Percentiles rank a stretch among this genome's conserved stretches.
Conservation (phyloP, 2,797 vertebrate genomes). For the Apodemus agrarius region DNA sequence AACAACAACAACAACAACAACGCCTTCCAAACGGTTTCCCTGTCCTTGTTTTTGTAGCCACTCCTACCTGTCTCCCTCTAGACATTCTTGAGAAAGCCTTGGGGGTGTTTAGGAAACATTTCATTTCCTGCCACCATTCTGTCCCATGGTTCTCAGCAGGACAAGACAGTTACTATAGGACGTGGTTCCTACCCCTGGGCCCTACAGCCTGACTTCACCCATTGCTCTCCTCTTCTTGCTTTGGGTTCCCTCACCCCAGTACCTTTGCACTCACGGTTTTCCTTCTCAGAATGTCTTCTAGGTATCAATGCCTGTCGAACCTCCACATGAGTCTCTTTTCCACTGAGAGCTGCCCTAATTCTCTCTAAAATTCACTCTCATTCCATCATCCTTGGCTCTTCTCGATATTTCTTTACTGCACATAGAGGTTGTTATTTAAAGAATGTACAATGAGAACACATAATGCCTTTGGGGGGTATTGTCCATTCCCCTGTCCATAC, state of each 20-base stretch:
- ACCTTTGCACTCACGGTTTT: neutral
- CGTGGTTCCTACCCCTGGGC: rapidly evolving
- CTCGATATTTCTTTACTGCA: neutral
- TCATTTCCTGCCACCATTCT: neutral
- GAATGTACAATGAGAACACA: neutral
- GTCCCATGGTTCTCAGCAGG: neutral
- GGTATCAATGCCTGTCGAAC: neutral
- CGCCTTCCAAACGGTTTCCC: neutral
- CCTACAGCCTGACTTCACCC: neutral
- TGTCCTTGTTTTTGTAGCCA: neutral
- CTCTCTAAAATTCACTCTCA: neutral
- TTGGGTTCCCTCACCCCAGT: too few relatives aligned
- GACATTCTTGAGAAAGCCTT: neutral
- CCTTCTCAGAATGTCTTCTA: neutral
- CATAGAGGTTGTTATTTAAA: neutral
- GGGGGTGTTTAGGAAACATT: neutral
- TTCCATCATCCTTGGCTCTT: neutral
- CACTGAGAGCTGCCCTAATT: neutral
- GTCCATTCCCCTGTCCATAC: rapidly evolving
- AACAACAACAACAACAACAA: neutral
- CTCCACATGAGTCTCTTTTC: neutral
- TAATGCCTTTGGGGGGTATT: neutral
- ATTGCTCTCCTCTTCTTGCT: neutral
- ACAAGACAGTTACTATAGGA: neutral
- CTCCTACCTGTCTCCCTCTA: rapidly evolving